Percentiles rank a stretch among this genome's conserved stretches.
phyloP scores from a whole-genome alignment of 2,888 invertebrate species.

The Acrobasis suavella region DNA sequence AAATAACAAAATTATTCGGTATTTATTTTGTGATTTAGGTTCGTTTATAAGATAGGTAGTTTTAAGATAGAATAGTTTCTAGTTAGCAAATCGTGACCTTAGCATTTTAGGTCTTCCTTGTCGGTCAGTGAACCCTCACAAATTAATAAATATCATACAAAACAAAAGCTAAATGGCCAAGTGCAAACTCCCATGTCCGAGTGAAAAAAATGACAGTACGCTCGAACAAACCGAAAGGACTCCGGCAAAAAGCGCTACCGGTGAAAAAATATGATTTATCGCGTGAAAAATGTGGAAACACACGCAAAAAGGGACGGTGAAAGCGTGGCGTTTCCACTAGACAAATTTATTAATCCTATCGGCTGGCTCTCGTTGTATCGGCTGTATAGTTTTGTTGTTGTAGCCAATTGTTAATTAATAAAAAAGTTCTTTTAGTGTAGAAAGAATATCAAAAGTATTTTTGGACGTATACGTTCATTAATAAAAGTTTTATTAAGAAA shows the following conservation, averaged over 20 bases:
- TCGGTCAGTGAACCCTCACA: slow-evolving; percentile 4
- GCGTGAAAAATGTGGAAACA: slow-evolving; percentile 82
- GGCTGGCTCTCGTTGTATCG: slow-evolving; percentile 57
- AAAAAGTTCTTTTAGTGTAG: neutral
- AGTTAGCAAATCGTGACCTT: too few species aligned
- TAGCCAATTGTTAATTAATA: slow-evolving; percentile 28
- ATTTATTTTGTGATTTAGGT: too few species aligned
- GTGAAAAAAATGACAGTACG: slow-evolving; percentile 78
- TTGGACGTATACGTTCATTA: too few species aligned
- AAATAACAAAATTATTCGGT: too few species aligned
- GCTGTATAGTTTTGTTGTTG: slow-evolving; percentile 30
- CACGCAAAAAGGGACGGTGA: slow-evolving; percentile 77
- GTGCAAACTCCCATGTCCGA: slow-evolving; percentile 74
- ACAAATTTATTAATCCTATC: slow-evolving; percentile 80
- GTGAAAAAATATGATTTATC: slow-evolving; percentile 83
- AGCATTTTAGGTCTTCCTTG: neutral
- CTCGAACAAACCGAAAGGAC: slow-evolving; percentile 77
- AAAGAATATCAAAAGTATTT: neutral
- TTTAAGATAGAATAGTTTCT: neutral
- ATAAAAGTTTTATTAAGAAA: too few species aligned
- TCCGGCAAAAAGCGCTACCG: slow-evolving; percentile 77
- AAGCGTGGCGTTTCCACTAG: slow-evolving; percentile 75
- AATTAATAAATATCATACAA: slow-evolving; percentile 70
- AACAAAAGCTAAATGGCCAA: slow-evolving; percentile 71
- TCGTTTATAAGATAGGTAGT: too few species aligned